Evolutionary conservation across 2,113 vertebrate genomes (phyloP).

Genomic region (Cichladusa arquata): DNA sequence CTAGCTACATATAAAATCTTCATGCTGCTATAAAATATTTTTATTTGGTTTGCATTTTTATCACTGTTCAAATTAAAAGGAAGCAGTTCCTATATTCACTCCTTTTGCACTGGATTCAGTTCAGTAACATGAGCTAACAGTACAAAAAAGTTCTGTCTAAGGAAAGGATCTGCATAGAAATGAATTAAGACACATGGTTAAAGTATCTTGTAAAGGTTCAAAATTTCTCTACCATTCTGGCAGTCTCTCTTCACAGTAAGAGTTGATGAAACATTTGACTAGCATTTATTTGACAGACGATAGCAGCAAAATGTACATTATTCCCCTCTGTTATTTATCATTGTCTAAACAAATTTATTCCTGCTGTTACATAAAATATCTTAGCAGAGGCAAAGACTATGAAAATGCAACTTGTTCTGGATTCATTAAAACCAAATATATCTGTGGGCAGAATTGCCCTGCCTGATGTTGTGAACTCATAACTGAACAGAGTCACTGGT

Average conservation of each 20-base stretch:
- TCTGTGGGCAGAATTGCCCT: neutral
- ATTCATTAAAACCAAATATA: neutral
- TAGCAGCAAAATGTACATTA: neutral
- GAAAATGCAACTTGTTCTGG: neutral
- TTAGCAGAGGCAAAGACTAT: neutral
- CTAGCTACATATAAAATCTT: neutral
- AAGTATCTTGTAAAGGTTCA: constrained; percentile 27
- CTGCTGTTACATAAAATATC: neutral
- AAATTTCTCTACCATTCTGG: neutral
- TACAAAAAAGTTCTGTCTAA: neutral
- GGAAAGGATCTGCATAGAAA: constrained; percentile 38
- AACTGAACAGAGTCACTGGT: neutral
- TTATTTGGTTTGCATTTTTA: neutral
- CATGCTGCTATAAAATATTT: neutral
- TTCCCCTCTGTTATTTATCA: neutral
- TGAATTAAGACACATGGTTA: neutral
- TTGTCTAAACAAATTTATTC: neutral
- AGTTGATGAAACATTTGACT: neutral
- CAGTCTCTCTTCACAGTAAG: neutral
- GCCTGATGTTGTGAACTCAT: neutral
- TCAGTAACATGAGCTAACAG: neutral
- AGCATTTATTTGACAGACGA: neutral
- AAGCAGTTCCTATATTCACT: neutral
- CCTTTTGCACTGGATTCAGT: neutral
- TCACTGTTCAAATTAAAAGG: neutral